Percentiles rank a stretch among this genome's conserved stretches.
These are phyloP conservation scores for Lycopodina hypogea DNA, from an alignment of 37 sponge, comb jelly and placozoan species.

Conservation along the genomic window DNA sequence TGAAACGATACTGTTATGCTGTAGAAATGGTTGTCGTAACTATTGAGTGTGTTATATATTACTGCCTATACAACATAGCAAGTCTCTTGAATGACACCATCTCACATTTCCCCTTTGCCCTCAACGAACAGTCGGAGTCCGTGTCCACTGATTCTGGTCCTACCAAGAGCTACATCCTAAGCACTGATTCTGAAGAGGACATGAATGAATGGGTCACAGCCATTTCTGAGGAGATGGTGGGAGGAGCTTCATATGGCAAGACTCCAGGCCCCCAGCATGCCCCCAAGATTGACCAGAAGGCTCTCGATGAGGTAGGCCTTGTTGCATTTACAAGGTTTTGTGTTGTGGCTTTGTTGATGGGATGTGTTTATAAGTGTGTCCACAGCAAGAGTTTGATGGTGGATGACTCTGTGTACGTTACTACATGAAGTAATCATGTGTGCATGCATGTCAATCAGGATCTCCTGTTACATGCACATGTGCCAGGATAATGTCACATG, in stretches of 20 bases:
- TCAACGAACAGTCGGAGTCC: too few relatives aligned
- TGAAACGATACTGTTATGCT: too few relatives aligned
- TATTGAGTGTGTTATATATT: too few relatives aligned
- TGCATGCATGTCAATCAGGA: too few relatives aligned
- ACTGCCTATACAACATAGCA: too few relatives aligned
- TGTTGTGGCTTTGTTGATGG: background rate
- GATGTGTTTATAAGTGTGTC: slow-evolving; percentile 1
- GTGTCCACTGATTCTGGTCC: slow-evolving; percentile 11
- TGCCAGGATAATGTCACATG: too few relatives aligned
- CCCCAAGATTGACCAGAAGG: slow-evolving; percentile 50
- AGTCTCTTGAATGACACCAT: too few relatives aligned
- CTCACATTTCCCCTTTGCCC: too few relatives aligned
- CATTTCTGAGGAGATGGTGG: slow-evolving; percentile 35
- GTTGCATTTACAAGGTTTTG: background rate
- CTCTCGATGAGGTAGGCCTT: slow-evolving; percentile 57
- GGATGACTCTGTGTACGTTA: slow-evolving; percentile 5
- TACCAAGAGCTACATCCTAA: slow-evolving; percentile 55
- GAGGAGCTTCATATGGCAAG: background rate
- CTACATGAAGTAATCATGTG: background rate
- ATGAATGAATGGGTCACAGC: slow-evolving; percentile 53
- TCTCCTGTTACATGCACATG: too few relatives aligned
- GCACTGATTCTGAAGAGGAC: slow-evolving; percentile 68
- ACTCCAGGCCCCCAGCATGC: background rate
- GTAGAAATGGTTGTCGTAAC: too few relatives aligned
- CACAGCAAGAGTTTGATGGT: slow-evolving; percentile 17